These are phyloP conservation scores for Ceyx melanurus DNA, from an alignment of 2,113 vertebrate species.

Conservation along the genomic window DNA sequence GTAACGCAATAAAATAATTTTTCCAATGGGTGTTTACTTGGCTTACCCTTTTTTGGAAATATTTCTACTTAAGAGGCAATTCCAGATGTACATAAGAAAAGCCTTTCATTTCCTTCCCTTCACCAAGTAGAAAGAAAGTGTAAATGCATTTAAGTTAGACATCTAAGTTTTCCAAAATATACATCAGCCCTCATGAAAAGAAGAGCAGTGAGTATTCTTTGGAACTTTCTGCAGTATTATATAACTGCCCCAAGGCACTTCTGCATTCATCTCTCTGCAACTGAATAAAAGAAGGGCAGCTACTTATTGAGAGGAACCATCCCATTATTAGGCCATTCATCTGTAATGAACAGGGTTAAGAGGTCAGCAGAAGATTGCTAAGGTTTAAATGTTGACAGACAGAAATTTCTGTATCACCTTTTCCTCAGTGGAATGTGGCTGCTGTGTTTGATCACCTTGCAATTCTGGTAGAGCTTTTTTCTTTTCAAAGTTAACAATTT, in stretches of 20 bases:
- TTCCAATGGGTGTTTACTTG: slow-evolving; percentile 30
- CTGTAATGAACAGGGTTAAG: background rate
- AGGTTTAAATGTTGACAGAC: background rate
- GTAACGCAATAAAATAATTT: background rate
- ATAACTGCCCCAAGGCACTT: background rate
- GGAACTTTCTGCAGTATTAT: background rate
- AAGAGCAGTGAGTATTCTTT: background rate
- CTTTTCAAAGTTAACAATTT: background rate
- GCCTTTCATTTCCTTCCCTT: background rate
- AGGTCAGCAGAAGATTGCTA: background rate
- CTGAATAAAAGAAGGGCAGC: background rate
- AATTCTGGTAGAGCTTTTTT: background rate
- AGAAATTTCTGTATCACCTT: background rate
- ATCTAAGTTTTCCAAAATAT: slow-evolving; percentile 34
- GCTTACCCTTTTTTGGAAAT: slow-evolving; percentile 6
- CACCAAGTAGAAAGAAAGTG: background rate
- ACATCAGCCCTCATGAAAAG: background rate
- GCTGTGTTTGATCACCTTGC: background rate
- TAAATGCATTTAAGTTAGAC: background rate
- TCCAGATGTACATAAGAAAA: slow-evolving; percentile 13
- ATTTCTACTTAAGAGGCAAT: slow-evolving; percentile 1
- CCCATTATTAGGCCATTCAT: background rate
- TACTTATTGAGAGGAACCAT: fast-evolving
- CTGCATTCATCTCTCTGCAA: background rate
- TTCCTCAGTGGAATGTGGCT: background rate